Evolutionary conservation across 2,797 vertebrate species (phyloP).

Genomic region (Zalophus californianus): DNA sequence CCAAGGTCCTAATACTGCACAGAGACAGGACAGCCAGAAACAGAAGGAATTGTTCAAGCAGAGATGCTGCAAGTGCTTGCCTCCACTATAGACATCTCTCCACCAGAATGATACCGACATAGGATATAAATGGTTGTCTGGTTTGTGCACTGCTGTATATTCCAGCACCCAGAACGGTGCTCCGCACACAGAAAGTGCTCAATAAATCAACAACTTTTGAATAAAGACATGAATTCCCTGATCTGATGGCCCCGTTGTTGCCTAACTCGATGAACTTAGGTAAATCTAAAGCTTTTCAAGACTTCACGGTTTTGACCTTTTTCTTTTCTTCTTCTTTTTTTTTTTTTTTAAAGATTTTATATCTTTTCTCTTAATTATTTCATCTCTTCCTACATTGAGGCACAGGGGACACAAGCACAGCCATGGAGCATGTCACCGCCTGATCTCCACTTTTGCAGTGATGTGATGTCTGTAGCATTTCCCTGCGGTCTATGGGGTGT

Average conservation of each 20-base stretch:
- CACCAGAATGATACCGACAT: not conserved
- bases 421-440: not conserved
- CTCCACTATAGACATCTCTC: not conserved
- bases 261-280: not conserved
- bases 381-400: not conserved
- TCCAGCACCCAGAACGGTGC: not conserved
- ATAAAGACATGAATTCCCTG: not conserved
- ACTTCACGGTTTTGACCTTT: not conserved
- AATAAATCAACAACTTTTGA: not conserved
- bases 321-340: not conserved
- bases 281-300: not conserved
- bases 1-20: not conserved
- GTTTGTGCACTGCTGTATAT: not conserved
- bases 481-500: not conserved
- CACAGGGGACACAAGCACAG: not conserved
- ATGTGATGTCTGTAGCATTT: not conserved
- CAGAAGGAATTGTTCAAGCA: not conserved
- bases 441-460: not conserved
- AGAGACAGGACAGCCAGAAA: constrained; percentile 5
- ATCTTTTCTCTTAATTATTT: not conserved
- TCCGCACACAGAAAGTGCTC: not conserved
- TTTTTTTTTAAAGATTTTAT: too few species aligned
- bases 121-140: not conserved
- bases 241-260: not conserved
- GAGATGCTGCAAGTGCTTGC: not conserved